These are phyloP conservation scores for Acleris cristana DNA, from an alignment of 2,888 invertebrate genomes.

Conservation along the genomic window DNA sequence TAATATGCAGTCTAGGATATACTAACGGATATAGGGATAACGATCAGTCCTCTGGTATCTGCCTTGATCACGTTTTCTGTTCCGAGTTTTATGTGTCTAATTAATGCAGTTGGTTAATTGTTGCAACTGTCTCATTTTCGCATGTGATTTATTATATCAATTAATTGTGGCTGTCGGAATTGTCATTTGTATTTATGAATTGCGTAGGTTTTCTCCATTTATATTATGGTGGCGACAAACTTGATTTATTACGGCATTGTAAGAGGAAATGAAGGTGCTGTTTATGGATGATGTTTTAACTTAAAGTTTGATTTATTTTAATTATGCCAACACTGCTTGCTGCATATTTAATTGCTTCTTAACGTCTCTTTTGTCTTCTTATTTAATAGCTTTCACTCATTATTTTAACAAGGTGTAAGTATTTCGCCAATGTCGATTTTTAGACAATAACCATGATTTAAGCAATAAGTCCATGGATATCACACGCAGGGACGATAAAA, in stretches of 20 bases:
- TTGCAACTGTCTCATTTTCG: slow-evolving; percentile 27
- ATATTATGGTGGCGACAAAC: background rate
- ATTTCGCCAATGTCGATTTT: too few species aligned
- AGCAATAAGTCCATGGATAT: too few species aligned
- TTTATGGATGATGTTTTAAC: background rate
- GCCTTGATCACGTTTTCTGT: slow-evolving; percentile 31
- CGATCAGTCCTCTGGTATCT: slow-evolving; percentile 33
- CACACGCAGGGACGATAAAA: too few species aligned
- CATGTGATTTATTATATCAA: slow-evolving; percentile 25
- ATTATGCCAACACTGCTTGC: too few species aligned
- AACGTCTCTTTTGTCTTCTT: too few species aligned
- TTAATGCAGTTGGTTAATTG: slow-evolving; percentile 31
- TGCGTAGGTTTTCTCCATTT: slow-evolving; percentile 8
- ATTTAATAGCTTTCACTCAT: too few species aligned
- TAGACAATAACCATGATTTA: too few species aligned
- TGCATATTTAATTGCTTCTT: too few species aligned
- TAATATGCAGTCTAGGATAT: slow-evolving; percentile 31
- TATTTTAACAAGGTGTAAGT: too few species aligned
- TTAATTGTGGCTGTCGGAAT: slow-evolving; percentile 27
- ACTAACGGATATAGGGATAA: slow-evolving; percentile 32
- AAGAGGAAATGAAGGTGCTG: background rate
- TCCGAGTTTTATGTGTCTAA: slow-evolving; percentile 16
- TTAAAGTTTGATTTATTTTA: too few species aligned
- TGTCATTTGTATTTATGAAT: slow-evolving; percentile 20
- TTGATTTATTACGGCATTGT: background rate